These are phyloP conservation scores for Catamblyrhynchus diadema DNA, from an alignment of 2,797 vertebrate genomes.

Conservation along the genomic window DNA sequence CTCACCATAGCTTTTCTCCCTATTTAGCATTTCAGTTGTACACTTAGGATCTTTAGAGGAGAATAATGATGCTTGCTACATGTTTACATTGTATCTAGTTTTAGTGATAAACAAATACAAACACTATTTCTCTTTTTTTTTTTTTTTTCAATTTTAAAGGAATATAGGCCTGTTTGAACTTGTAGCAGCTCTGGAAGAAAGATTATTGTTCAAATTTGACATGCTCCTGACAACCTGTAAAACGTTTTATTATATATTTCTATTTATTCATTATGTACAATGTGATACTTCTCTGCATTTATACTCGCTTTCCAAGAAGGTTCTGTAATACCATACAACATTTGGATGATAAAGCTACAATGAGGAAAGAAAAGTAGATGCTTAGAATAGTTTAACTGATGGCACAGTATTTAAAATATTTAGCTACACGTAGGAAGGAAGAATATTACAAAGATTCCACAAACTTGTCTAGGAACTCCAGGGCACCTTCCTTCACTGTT, in stretches of 20 bases:
- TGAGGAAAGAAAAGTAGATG: constrained; percentile 8
- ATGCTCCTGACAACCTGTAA: neutral
- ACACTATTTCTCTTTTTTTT: neutral
- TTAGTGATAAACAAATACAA: neutral
- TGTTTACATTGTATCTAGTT: neutral
- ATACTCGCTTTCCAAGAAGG: constrained; percentile 90
- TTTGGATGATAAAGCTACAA: constrained; percentile 89
- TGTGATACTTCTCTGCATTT: neutral
- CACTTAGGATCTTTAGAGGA: neutral
- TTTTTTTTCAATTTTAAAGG: neutral
- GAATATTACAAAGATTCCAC: neutral
- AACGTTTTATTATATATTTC: neutral
- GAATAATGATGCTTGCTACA: neutral
- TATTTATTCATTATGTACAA: neutral
- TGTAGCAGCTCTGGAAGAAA: neutral
- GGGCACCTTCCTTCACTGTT: neutral
- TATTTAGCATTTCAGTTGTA: neutral
- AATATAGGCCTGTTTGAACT: neutral
- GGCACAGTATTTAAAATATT: neutral
- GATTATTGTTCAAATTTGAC: neutral
- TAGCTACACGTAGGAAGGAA: neutral
- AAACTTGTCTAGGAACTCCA: neutral
- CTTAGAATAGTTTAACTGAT: neutral
- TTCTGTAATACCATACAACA: constrained; percentile 89
- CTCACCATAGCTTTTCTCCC: neutral